Conservation (phyloP, 1,140 invertebrate genomes). For the Euglossa dilemma region DNA sequence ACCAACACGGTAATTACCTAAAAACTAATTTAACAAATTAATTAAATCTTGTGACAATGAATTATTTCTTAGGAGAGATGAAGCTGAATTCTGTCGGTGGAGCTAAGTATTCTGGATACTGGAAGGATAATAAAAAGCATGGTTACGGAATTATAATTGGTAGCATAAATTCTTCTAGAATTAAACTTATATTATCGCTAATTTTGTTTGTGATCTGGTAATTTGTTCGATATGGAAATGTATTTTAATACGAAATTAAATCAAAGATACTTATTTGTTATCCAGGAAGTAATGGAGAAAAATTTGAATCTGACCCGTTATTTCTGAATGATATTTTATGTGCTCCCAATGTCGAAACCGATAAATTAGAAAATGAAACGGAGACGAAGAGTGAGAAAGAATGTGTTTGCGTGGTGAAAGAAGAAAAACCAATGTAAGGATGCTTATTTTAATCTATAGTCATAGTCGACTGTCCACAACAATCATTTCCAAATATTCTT, state of each 20-base stretch:
- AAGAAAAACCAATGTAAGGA: conserved; percentile 11
- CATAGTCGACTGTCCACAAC: too few species aligned
- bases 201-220: too few species aligned
- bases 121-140: conserved; percentile 83
- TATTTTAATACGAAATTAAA: background rate
- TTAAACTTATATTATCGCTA: background rate
- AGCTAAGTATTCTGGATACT: conserved; percentile 83
- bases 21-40: background rate
- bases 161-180: conserved; percentile 7
- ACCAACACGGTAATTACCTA: background rate
- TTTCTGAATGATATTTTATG: conserved; percentile 82
- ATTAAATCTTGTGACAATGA: background rate
- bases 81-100: conserved; percentile 82
- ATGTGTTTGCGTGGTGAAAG: background rate
- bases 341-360: background rate
- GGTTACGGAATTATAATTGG: conserved; percentile 83
- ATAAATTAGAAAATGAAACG: background rate
- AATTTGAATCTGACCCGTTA: conserved; percentile 79
- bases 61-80: conserved; percentile 69
- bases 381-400: background rate
- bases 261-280: background rate
- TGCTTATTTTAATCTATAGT: background rate
- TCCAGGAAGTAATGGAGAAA: conserved; percentile 78
- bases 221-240: too few species aligned
- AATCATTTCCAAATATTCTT: too few species aligned